A percentile compares a stretch with the other conserved stretches of the same genome.
These are phyloP conservation scores for Apostichopus japonicus DNA, from an alignment of 35 echinoderm and acorn worm species.

Conservation along the genomic window DNA sequence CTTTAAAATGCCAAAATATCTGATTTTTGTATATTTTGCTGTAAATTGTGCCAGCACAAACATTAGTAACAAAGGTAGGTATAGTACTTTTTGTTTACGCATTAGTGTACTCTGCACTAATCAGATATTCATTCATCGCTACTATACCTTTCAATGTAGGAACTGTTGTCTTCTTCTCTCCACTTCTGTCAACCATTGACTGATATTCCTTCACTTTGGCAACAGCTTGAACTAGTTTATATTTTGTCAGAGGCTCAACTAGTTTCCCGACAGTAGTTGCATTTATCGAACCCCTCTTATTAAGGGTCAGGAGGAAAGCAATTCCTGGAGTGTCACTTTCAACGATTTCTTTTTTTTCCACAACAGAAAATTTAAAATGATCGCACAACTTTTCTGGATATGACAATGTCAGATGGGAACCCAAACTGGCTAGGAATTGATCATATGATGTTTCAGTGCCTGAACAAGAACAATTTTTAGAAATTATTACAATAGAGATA, in stretches of 20 bases:
- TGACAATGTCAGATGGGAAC: neutral
- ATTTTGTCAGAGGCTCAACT: neutral
- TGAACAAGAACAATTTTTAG: no score
- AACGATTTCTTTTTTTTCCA: neutral
- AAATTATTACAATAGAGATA: no score
- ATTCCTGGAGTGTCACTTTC: neutral
- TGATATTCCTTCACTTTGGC: neutral
- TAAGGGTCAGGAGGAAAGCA: neutral
- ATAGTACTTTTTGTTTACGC: no score
- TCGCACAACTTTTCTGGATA: neutral
- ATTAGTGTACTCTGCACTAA: no score
- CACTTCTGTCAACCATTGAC: neutral
- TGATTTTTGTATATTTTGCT: no score
- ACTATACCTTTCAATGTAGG: no score
- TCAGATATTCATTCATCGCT: no score
- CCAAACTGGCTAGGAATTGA: neutral
- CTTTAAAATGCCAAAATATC: no score
- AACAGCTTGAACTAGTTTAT: neutral
- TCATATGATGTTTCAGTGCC: no score
- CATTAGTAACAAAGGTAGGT: no score
- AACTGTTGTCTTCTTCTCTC: no score
- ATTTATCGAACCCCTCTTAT: neutral
- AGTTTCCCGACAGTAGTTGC: neutral
- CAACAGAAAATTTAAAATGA: neutral
- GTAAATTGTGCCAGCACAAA: no score